Percentiles rank a stretch among this genome's conserved stretches.
Conservation (phyloP, 2,113 vertebrate species). For the Hiodon alosoides region DNA sequence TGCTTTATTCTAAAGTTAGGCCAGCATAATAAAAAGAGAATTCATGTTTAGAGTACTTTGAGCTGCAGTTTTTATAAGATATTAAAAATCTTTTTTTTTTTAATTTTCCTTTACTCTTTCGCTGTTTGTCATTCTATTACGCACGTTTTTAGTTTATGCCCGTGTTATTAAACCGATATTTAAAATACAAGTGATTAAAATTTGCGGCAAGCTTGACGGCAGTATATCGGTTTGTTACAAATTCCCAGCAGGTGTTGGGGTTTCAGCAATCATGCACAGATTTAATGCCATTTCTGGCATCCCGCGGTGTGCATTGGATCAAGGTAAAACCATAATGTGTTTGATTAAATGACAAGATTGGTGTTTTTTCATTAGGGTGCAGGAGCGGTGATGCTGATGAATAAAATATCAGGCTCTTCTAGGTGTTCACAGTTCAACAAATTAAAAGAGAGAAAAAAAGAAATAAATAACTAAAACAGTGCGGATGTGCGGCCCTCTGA, state of each 20-base stretch:
- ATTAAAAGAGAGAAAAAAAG: slow-evolving; percentile 20
- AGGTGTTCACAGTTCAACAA: background rate
- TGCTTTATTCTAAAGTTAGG: background rate
- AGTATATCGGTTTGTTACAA: slow-evolving; percentile 20
- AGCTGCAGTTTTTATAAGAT: background rate
- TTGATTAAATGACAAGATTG: slow-evolving; percentile 45
- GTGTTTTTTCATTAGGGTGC: slow-evolving; percentile 38
- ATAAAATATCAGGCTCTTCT: slow-evolving; percentile 35
- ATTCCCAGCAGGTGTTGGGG: slow-evolving; percentile 21
- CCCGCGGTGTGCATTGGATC: slow-evolving; percentile 34
- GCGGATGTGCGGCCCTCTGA: too few relatives aligned
- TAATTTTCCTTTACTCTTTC: background rate
- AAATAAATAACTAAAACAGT: slow-evolving; percentile 11
- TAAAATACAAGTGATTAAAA: slow-evolving; percentile 27
- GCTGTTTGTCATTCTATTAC: slow-evolving; percentile 4
- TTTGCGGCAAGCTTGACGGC: slow-evolving; percentile 27
- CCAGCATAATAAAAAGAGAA: background rate
- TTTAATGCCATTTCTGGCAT: slow-evolving; percentile 31
- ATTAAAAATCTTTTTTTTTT: background rate
- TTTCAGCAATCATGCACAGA: slow-evolving; percentile 29
- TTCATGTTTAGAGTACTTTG: background rate
- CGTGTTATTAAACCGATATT: slow-evolving; percentile 14
- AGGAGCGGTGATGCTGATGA: slow-evolving; percentile 25
- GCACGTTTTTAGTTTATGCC: background rate
- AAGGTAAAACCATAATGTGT: slow-evolving; percentile 36